These are phyloP conservation scores for Baccha elongata DNA, from an alignment of 2,888 invertebrate genomes.

Conservation along the genomic window DNA sequence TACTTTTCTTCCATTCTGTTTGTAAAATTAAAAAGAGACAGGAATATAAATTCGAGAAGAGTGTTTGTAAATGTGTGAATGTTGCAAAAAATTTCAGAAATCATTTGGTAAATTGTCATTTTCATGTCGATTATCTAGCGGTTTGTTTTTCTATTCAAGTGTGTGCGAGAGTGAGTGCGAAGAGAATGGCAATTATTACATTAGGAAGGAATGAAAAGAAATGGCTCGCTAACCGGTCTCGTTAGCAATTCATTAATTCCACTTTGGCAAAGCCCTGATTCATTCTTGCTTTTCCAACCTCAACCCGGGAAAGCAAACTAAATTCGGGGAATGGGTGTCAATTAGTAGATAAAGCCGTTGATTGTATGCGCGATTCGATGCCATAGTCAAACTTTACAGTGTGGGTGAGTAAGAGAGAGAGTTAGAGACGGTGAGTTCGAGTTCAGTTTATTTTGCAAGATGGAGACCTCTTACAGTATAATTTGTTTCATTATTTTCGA, in stretches of 20 bases:
- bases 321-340: conserved; percentile 66
- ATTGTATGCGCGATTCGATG: conserved; percentile 26
- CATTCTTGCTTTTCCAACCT: conserved; percentile 37
- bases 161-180: conserved; percentile 40
- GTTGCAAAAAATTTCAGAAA: conserved; percentile 30
- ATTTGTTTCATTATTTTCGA: conserved; percentile 43
- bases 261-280: conserved; percentile 56
- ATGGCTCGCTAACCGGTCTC: conserved; percentile 68
- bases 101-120: conserved; percentile 59
- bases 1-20: not conserved
- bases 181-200: conserved; percentile 33
- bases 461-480: conserved; percentile 54
- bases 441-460: no score
- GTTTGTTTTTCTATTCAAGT: conserved; percentile 38
- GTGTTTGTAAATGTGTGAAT: conserved; percentile 6
- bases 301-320: conserved; percentile 34
- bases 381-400: conserved; percentile 2
- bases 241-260: conserved; percentile 71
- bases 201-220: conserved; percentile 57
- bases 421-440: conserved; percentile 30
- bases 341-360: conserved; percentile 68
- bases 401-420: conserved; percentile 29
- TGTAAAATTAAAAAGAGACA: conserved; percentile 10
- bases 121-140: conserved; percentile 50
- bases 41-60: not conserved